Conservation (phyloP, 2,113 vertebrate genomes). For the Grantiella picta region DNA sequence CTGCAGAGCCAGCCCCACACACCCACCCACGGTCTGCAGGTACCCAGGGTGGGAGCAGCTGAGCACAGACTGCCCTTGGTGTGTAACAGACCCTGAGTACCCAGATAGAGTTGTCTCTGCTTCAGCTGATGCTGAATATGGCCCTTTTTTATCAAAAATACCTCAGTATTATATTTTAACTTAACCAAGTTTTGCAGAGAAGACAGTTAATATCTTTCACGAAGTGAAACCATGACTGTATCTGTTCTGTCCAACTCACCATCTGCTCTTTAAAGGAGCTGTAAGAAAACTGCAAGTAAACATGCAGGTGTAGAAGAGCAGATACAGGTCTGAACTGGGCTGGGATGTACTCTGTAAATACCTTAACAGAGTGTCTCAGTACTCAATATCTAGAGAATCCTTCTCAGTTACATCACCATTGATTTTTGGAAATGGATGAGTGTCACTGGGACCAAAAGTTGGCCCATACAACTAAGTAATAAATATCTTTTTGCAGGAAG, state of each 20-base stretch:
- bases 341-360: neutral
- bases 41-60: neutral
- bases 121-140: neutral
- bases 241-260: neutral
- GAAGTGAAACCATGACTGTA: rapidly evolving
- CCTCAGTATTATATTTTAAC: neutral
- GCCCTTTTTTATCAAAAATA: neutral
- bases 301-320: neutral
- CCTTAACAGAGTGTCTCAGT: constrained; percentile 3
- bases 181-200: neutral
- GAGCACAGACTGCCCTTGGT: neutral
- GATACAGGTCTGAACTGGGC: neutral
- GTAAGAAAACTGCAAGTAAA: neutral
- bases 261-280: neutral
- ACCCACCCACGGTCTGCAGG: neutral
- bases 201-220: neutral
- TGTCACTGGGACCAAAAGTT: constrained; percentile 38
- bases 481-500: constrained; percentile 51
- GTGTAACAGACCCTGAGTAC: rapidly evolving
- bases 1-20: neutral
- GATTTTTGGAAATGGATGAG: neutral
- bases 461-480: constrained; percentile 18
- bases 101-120: neutral
- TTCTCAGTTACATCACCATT: constrained; percentile 24
- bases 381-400: neutral